Evolutionary conservation across 1,140 invertebrate genomes (phyloP), one percentile per base, ranked within the genome.

Genomic region (Cylas formicarius): DNA sequence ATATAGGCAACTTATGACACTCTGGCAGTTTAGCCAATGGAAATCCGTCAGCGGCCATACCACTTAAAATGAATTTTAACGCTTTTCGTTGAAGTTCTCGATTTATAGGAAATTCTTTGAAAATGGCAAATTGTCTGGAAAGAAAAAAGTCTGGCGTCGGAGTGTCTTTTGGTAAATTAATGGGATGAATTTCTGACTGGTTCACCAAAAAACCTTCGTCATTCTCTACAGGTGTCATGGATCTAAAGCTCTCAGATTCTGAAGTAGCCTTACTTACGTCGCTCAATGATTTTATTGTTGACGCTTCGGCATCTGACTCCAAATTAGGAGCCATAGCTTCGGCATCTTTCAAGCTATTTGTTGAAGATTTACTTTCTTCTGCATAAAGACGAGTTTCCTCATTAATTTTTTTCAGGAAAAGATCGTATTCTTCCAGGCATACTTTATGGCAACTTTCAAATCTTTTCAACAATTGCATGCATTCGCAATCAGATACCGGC

Each of bases 1-100:
- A 63, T 35, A 57, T 55, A 7, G 62, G 62, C 24, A 65, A 44
- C 28, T 52, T 59, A 26, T 60, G 44, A 3, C 52, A 39, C 14
- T 59, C 54, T 9, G 62, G 62, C 13, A 65, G 44, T 45, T 60
- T 60, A 2, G 62, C 62, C 19, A 65, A 37, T 9, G 59, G 59
- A 39, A 47, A 65, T 5, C 61, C 61, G 55, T 65, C 62, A 38
- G 54, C 44, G 20, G 54, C 60, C 44, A 65, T 29, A 29, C 47
- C 44, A 38, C 9, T 11, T 26, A 19, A 18, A 11, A 19, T 39
- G 2, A 10, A 19, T 2, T 50, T 41, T 28, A 62, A 14, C 13
- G 58, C 34, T n/a, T 31, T 20, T 21, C 31, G 49, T 43, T 60
- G 52, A 16, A 47, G 29, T 27, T 50, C 48, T 9, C 11, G 8